Percentiles rank a stretch among this genome's conserved stretches.
phyloP scores from a whole-genome alignment of 2,113 vertebrate species.

The Salvelinus fontinalis region DNA sequence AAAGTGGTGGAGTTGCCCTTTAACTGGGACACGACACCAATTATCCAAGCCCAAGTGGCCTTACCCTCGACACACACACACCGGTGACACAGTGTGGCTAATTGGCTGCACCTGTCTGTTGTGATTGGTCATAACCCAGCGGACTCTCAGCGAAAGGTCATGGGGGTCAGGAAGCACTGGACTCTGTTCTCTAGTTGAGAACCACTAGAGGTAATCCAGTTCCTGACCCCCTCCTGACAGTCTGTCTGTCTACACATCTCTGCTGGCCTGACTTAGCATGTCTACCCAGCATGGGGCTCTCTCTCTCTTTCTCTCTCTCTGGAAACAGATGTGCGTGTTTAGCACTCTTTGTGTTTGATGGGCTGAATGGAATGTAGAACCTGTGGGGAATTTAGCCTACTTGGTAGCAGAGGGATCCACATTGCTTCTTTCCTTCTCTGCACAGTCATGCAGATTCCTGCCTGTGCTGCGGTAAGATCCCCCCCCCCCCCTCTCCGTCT shows the following conservation, averaged over 20 bases:
- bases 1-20: too few relatives aligned
- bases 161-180: slow-evolving; percentile 62
- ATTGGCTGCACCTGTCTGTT: slow-evolving; percentile 84
- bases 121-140: slow-evolving; percentile 76
- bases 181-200: slow-evolving; percentile 46
- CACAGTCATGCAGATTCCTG: slow-evolving; percentile 70
- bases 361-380: slow-evolving; percentile 32
- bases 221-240: slow-evolving; percentile 67
- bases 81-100: slow-evolving; percentile 63
- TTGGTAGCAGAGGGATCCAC: neutral
- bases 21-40: slow-evolving; percentile 56
- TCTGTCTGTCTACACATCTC: slow-evolving; percentile 56
- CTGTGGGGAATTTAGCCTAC: slow-evolving; percentile 19
- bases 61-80: slow-evolving; percentile 46
- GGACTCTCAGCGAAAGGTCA: slow-evolving; percentile 69
- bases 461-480: slow-evolving; percentile 58
- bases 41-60: slow-evolving; percentile 50
- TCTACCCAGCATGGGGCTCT: slow-evolving; percentile 56
- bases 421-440: slow-evolving; percentile 28
- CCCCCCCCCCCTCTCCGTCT: slow-evolving; percentile 55
- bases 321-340: slow-evolving; percentile 39
- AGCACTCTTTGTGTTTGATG: slow-evolving; percentile 14
- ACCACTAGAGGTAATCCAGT: slow-evolving; percentile 71
- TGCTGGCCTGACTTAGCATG: slow-evolving; percentile 46
- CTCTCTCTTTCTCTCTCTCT: slow-evolving; percentile 27